Conservation (phyloP, 2,797 vertebrate species). For the Squalus acanthias region DNA sequence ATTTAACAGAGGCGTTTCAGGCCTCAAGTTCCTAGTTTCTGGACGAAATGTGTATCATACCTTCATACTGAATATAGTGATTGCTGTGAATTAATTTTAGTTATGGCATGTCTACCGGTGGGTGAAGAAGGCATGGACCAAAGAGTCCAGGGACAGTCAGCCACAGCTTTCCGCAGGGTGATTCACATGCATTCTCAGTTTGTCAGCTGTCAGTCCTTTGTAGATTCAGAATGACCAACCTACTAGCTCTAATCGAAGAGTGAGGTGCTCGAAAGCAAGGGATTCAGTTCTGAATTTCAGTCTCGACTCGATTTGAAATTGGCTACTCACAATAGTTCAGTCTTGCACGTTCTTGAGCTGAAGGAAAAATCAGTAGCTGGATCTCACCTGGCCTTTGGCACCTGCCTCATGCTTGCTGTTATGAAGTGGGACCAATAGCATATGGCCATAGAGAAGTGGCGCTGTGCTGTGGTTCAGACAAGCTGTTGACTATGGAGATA, state of each 20-base stretch:
- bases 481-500: background rate
- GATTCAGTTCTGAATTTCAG: background rate
- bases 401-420: background rate
- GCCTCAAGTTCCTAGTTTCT: background rate
- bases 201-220: background rate
- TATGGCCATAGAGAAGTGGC: background rate
- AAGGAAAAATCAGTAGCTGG: background rate
- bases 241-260: background rate
- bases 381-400: background rate
- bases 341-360: background rate
- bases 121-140: background rate
- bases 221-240: background rate
- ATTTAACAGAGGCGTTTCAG: background rate
- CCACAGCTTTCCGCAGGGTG: background rate
- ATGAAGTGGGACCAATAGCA: background rate
- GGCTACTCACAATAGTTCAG: background rate
- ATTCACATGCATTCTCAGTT: background rate
- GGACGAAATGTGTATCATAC: background rate
- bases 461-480: background rate
- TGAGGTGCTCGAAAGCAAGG: background rate
- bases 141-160: background rate
- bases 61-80: background rate
- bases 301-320: background rate
- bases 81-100: background rate
- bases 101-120: background rate